phyloP scores from a whole-genome alignment of 2,888 invertebrate genomes.

The Drosophila maculinotata region DNA sequence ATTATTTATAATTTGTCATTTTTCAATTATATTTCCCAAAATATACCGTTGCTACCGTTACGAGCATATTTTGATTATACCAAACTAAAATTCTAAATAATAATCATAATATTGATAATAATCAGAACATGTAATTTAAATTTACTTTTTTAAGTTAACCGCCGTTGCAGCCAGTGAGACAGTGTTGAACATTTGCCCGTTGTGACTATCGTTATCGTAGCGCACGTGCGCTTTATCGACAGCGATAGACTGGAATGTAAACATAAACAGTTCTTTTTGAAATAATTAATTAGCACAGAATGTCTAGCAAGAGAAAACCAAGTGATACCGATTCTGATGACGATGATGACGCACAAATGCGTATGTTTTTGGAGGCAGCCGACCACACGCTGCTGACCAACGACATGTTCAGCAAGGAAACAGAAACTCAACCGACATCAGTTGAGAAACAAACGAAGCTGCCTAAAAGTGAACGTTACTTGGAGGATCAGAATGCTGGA shows the following conservation, averaged over 20 bases:
- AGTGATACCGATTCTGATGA: constrained; percentile 50
- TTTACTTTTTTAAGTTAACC: constrained; percentile 1
- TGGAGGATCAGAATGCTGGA: constrained; percentile 49
- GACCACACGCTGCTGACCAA: constrained; percentile 74
- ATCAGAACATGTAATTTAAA: too few species aligned
- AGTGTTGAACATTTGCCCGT: constrained; percentile 5
- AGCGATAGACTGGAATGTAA: constrained; percentile 16
- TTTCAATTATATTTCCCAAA: background rate
- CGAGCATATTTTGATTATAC: too few species aligned
- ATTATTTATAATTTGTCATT: background rate
- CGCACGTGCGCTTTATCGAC: background rate
- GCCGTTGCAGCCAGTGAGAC: constrained; percentile 1
- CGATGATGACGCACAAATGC: constrained; percentile 62
- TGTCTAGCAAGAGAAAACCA: background rate
- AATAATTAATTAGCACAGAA: background rate
- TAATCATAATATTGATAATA: too few species aligned
- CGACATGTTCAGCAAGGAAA: constrained; percentile 60
- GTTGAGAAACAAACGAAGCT: background rate
- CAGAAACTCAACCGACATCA: background rate
- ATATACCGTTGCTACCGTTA: too few species aligned
- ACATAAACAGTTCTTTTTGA: background rate
- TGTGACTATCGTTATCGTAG: background rate
- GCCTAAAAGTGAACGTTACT: constrained; percentile 66
- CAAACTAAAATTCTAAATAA: too few species aligned
- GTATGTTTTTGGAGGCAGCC: constrained; percentile 72